phyloP scores from a whole-genome alignment of 2,797 vertebrate genomes.

The Coregonus sp. region DNA sequence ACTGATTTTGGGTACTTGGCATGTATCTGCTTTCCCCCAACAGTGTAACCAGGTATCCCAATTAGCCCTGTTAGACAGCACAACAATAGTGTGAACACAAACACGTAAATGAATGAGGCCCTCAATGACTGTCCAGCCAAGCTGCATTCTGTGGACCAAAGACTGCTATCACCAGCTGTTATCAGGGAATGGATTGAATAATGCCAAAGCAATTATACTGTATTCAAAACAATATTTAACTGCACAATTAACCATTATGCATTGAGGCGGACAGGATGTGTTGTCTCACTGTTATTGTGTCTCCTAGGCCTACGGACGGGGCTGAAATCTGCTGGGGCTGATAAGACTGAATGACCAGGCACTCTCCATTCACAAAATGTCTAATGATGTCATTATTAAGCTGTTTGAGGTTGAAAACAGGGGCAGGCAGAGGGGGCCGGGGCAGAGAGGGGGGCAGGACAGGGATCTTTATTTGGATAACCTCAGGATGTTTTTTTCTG shows the following conservation, averaged over 20 bases:
- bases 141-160: not conserved
- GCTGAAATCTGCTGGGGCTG: slow-evolving; percentile 57
- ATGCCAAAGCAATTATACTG: slow-evolving; percentile 42
- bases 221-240: slow-evolving; percentile 46
- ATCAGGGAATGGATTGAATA: not conserved
- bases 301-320: slow-evolving; percentile 36
- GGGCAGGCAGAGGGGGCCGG: not conserved
- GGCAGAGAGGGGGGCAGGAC: slow-evolving; percentile 3
- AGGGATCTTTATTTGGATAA: slow-evolving; percentile 27
- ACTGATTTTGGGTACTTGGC: not conserved
- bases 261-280: slow-evolving; percentile 65
- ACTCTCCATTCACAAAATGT: slow-evolving; percentile 68
- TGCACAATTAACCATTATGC: slow-evolving; percentile 59
- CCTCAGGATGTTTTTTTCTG: slow-evolving; percentile 65
- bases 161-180: not conserved
- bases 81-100: not conserved
- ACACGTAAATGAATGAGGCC: not conserved
- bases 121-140: not conserved
- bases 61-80: not conserved
- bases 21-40: not conserved
- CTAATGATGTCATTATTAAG: slow-evolving; percentile 63
- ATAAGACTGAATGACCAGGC: slow-evolving; percentile 50
- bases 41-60: not conserved
- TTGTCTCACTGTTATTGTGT: slow-evolving; percentile 67
- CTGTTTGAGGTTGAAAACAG: slow-evolving; percentile 58